phyloP scores from a whole-genome alignment of 2,113 vertebrate species.

The Pholis gunnellus region DNA sequence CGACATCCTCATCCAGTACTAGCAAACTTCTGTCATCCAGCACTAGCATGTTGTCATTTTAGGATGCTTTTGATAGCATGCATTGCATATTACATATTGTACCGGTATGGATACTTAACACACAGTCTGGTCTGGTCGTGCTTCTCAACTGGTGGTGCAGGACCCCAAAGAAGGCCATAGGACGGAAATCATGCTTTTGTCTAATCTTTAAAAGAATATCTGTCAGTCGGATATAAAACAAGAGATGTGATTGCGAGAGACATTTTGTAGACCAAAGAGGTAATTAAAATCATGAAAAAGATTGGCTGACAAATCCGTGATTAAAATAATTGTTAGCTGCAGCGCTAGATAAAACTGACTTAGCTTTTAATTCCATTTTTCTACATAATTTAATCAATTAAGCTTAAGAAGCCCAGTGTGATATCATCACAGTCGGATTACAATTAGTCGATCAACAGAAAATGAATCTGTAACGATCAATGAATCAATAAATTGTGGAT shows the following conservation, averaged over 20 bases:
- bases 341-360: not conserved
- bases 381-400: not conserved
- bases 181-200: not conserved
- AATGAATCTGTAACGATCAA: not conserved
- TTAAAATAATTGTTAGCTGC: not conserved
- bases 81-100: conserved; percentile 26
- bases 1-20: conserved; percentile 42
- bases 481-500: not conserved
- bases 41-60: conserved; percentile 62
- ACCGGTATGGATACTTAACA: conserved; percentile 32
- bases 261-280: not conserved
- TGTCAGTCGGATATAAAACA: not conserved
- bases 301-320: not conserved
- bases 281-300: not conserved
- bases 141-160: conserved; percentile 58
- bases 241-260: not conserved
- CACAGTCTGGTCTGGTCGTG: conserved; percentile 30
- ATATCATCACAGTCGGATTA: not conserved
- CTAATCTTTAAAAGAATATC: not conserved
- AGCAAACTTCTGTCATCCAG: conserved; percentile 4
- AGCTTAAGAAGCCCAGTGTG: not conserved
- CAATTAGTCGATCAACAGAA: not conserved
- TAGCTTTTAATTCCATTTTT: not conserved
- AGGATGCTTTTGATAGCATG: conserved; percentile 56
- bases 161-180: not conserved